phyloP scores from a whole-genome alignment of 2,888 invertebrate species.

The Lochmaea capreae region DNA sequence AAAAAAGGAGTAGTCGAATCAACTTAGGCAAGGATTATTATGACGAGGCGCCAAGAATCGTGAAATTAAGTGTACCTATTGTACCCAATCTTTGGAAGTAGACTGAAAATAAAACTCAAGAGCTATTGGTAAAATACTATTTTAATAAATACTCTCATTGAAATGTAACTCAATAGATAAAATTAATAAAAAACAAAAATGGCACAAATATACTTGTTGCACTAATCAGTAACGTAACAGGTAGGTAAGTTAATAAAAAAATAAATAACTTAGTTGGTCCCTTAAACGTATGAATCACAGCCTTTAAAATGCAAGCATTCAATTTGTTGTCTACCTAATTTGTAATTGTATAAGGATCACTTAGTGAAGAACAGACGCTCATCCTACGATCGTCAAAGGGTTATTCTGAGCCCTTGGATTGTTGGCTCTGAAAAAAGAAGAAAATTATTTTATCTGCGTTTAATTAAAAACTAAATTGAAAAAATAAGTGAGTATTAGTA shows the following conservation, averaged over 20 bases:
- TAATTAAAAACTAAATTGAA: too few relatives aligned
- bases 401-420: constrained; percentile 72
- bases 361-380: constrained; percentile 48
- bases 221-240: constrained; percentile 35
- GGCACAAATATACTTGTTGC: constrained; percentile 43
- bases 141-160: constrained; percentile 31
- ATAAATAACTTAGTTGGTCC: constrained; percentile 58
- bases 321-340: constrained; percentile 39
- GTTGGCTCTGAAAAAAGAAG: constrained; percentile 66
- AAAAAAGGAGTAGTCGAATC: too few relatives aligned
- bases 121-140: constrained; percentile 24
- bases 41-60: too few relatives aligned
- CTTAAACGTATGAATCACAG: constrained; percentile 64
- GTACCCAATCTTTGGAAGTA: too few relatives aligned
- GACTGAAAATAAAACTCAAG: constrained; percentile 4
- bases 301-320: constrained; percentile 62
- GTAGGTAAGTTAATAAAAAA: constrained; percentile 37
- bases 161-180: constrained; percentile 28
- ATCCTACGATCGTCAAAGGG: constrained; percentile 69
- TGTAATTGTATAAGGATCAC: constrained; percentile 46
- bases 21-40: too few relatives aligned
- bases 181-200: constrained; percentile 40
- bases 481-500: too few relatives aligned
- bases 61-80: too few relatives aligned
- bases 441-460: too few relatives aligned